A percentile compares a stretch with the other conserved stretches of the same genome.
Conservation (phyloP, 30 jellyfish, hydroid and myxozoan species). For the Pseudorhiza aurosa region DNA sequence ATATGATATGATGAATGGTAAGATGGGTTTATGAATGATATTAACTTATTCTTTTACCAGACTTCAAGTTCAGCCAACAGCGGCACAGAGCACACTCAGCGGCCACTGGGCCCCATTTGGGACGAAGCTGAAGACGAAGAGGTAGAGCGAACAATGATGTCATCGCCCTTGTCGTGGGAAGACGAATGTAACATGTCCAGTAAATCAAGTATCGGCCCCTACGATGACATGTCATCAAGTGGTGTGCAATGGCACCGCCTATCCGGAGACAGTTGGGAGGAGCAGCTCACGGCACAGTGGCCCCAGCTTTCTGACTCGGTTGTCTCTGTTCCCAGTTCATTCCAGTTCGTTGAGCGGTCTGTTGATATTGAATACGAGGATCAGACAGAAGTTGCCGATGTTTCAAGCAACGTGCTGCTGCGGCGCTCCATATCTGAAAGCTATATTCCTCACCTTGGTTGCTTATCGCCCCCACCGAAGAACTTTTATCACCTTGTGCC, state of each 20-base stretch:
- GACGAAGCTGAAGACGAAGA: slow-evolving; percentile 27
- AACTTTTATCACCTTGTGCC: slow-evolving; percentile 85
- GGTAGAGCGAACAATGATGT: slow-evolving; percentile 34
- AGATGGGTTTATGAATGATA: not conserved
- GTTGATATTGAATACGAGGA: slow-evolving; percentile 29
- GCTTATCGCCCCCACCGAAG: slow-evolving; percentile 83
- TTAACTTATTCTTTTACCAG: not conserved
- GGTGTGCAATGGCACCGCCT: slow-evolving; percentile 74
- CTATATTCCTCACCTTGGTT: slow-evolving; percentile 56
- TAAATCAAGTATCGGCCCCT: slow-evolving; percentile 36
- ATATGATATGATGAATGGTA: not conserved
- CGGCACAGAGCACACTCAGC: slow-evolving; percentile 3
- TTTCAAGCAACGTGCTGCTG: not conserved
- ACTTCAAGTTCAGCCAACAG: slow-evolving; percentile 15
- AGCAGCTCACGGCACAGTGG: slow-evolving; percentile 22
- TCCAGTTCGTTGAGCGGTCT: slow-evolving; percentile 28
- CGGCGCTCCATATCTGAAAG: slow-evolving; percentile 65
- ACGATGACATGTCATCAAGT: slow-evolving; percentile 19
- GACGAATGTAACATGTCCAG: slow-evolving; percentile 40
- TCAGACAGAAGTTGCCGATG: not conserved
- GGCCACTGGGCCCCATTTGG: not conserved
- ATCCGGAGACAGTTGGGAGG: slow-evolving; percentile 73
- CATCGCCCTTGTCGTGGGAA: slow-evolving; percentile 72
- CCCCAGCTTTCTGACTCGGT: slow-evolving; percentile 66
- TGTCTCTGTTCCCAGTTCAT: slow-evolving; percentile 68